Evolutionary conservation across 2,113 vertebrate genomes (phyloP), one percentile per base, ranked within the genome.

Genomic region (Lagenorhynchus albirostris): DNA sequence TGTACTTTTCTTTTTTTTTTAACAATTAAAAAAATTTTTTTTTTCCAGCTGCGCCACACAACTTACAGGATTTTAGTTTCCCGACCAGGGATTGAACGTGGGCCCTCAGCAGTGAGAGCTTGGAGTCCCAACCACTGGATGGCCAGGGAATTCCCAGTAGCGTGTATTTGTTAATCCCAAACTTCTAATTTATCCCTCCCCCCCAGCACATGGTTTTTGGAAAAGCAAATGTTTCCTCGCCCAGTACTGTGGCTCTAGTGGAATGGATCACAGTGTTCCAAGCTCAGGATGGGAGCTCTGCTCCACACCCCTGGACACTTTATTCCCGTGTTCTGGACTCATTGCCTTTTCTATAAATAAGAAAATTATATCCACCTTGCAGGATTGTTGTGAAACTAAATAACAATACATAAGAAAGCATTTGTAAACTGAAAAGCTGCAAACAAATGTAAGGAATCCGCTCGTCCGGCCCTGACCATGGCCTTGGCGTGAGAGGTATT

Each of bases 391-490:
- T 53, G 84, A n/a, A 15, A 50, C n/a, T 21, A 4, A 6, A 36
- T 23, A 31, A 3, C 4, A 10, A 13, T 14, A 23, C 14, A 4
- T 8, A 33, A n/a, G 33, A 9, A 18, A 13, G 13, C 4, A 1
- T 36, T 82, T 65, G 18, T 33, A 14, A 63, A n/a, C 11, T 1
- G 41, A 21, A 29, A 18, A 18, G 76, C 38, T 47, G 14, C 4
- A 3, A 23, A 23, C 67, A 26, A 13, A 14, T 1, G 21, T 2
- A 0, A 7, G 12, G 6, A 8, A 2, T 13, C 8, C 11, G 0
- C 0, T 6, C 2, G 20, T 17, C 12, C 0, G 5, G 12, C 14
- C 17, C 38, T 0, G 1, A 11, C 5, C n/a, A 1, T 2, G 29
- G 44, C 0, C 8, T 12, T 15, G 10, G 31, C 8, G 0, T 1